phyloP scores from a whole-genome alignment of 2,113 vertebrate genomes.

The Anthoscopus minutus region DNA sequence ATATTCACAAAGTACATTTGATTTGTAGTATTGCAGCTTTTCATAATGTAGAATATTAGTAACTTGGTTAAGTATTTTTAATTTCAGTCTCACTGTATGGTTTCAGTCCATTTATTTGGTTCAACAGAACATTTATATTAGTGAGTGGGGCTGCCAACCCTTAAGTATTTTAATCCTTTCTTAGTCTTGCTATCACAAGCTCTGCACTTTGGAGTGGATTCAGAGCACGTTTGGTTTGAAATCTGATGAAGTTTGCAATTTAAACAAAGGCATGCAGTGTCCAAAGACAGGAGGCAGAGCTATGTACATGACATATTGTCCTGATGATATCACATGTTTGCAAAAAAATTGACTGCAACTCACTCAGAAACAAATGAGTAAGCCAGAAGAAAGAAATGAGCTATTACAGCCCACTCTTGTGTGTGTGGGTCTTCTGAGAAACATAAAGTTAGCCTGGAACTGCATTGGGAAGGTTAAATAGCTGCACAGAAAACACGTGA shows the following conservation, averaged over 20 bases:
- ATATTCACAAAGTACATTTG: neutral
- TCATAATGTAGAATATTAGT: neutral
- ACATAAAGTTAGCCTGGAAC: neutral
- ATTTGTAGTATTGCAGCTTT: neutral
- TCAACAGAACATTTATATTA: neutral
- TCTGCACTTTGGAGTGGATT: neutral
- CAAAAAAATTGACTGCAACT: neutral
- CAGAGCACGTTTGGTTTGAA: neutral
- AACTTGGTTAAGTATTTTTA: neutral
- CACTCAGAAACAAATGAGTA: neutral
- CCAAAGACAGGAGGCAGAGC: neutral
- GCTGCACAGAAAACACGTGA: neutral
- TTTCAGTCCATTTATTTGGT: neutral
- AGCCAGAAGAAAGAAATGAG: neutral
- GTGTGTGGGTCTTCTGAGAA: neutral
- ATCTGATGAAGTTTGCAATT: neutral
- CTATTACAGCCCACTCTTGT: neutral
- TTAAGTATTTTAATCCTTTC: neutral
- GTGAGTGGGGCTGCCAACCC: neutral
- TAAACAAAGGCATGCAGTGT: fast-evolving
- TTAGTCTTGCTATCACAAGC: neutral
- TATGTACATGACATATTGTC: neutral
- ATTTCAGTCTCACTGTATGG: neutral
- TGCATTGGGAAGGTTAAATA: neutral
- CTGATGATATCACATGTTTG: neutral